A percentile compares a stretch with the other conserved stretches of the same genome.
phyloP scores from a whole-genome alignment of 2,797 vertebrate genomes.

The Urosaurus nigricauda region DNA sequence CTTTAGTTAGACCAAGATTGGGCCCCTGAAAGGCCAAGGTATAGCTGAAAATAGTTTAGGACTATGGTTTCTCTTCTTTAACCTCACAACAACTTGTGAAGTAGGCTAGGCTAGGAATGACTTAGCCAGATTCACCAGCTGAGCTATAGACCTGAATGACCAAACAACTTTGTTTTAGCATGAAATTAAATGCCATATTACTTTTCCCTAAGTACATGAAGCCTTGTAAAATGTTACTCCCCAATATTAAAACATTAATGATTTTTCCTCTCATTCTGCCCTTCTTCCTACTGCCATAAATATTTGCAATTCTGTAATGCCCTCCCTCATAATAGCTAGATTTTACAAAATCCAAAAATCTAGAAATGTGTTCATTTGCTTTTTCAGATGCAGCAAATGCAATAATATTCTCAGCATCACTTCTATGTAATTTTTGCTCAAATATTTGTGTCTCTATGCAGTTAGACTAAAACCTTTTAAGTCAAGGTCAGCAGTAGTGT shows the following conservation, averaged over 20 bases:
- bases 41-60: not conserved
- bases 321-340: not conserved
- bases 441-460: not conserved
- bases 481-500: not conserved
- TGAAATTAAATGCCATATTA: not conserved
- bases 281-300: not conserved
- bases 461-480: not conserved
- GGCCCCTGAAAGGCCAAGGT: not conserved
- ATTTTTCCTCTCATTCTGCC: not conserved
- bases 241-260: not conserved
- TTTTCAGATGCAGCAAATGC: not conserved
- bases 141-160: not conserved
- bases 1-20: not conserved
- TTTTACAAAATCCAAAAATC: conserved; percentile 7
- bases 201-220: not conserved
- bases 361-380: not conserved
- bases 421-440: not conserved
- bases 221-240: not conserved
- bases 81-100: not conserved
- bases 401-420: not conserved
- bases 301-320: not conserved
- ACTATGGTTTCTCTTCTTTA: not conserved
- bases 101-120: not conserved
- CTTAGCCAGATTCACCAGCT: not conserved
- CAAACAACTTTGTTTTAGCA: not conserved